Evolutionary conservation across 2,113 vertebrate species (phyloP).

Genomic region (Galbula dea): DNA sequence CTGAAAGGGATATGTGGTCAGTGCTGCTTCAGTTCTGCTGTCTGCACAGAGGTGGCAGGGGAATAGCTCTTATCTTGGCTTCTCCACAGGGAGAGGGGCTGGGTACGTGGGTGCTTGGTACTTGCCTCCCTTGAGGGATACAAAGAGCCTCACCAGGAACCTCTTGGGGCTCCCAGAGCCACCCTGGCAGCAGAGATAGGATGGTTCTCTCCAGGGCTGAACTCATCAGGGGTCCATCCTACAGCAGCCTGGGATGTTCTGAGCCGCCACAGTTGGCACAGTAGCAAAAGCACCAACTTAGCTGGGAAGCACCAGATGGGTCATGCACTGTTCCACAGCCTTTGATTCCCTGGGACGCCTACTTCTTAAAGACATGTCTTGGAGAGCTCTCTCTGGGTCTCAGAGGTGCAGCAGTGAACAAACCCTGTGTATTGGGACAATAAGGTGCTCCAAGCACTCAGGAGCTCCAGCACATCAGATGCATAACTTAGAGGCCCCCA

Average conservation of each 20-base stretch:
- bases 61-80: background rate
- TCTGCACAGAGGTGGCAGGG: background rate
- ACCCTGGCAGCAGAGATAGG: background rate
- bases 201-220: background rate
- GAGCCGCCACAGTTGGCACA: background rate
- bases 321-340: background rate
- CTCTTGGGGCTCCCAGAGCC: background rate
- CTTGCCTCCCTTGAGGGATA: background rate
- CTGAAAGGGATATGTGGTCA: background rate
- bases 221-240: background rate
- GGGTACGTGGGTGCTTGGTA: background rate
- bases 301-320: background rate
- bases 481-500: background rate
- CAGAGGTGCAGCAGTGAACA: background rate
- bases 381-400: background rate
- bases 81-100: background rate
- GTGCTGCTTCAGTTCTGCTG: background rate
- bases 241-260: fast-evolving
- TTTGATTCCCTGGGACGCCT: background rate
- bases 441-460: background rate
- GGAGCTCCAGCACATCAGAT: background rate
- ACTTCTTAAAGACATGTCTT: background rate
- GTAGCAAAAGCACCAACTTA: background rate
- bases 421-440: background rate
- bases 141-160: background rate